Evolutionary conservation across 1,140 invertebrate genomes (phyloP).

Genomic region (Carposina sasakii): DNA sequence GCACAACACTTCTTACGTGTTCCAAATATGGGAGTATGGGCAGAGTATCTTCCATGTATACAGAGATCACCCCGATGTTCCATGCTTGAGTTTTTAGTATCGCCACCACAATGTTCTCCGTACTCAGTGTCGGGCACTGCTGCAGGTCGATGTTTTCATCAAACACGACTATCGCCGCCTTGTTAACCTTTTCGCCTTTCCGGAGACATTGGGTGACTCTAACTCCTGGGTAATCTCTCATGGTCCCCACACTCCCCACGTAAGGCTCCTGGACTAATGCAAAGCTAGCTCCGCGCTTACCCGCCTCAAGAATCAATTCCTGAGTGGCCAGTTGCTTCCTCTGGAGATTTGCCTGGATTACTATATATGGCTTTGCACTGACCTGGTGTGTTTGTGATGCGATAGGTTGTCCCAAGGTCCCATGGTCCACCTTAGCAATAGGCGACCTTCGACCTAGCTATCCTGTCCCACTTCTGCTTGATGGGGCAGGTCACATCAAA

Average conservation of each 20-base stretch:
- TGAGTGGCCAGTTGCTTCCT: background rate
- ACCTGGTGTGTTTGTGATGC: no score
- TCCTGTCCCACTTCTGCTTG: background rate
- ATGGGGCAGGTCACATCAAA: background rate
- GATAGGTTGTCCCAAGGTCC: no score
- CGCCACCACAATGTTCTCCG: no score
- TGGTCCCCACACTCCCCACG: background rate
- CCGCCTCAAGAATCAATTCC: background rate
- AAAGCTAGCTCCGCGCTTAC: background rate
- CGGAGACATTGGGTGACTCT: conserved; percentile 2
- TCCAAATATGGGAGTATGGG: background rate
- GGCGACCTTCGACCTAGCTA: background rate
- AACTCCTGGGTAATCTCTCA: background rate
- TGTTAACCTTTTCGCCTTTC: background rate
- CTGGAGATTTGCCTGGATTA: conserved; percentile 5
- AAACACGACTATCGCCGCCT: conserved; percentile 12
- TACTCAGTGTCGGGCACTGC: background rate
- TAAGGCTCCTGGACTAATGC: conserved; percentile 12
- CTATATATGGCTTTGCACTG: background rate
- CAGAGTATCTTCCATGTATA: background rate
- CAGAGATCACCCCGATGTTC: background rate
- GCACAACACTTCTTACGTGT: background rate
- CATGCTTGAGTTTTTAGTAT: background rate
- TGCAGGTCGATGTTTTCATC: background rate
- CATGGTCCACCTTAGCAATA: conserved; percentile 9